These are phyloP conservation scores for Ophiothrix spiculata DNA, from an alignment of 35 echinoderm and acorn worm species.

Conservation along the genomic window DNA sequence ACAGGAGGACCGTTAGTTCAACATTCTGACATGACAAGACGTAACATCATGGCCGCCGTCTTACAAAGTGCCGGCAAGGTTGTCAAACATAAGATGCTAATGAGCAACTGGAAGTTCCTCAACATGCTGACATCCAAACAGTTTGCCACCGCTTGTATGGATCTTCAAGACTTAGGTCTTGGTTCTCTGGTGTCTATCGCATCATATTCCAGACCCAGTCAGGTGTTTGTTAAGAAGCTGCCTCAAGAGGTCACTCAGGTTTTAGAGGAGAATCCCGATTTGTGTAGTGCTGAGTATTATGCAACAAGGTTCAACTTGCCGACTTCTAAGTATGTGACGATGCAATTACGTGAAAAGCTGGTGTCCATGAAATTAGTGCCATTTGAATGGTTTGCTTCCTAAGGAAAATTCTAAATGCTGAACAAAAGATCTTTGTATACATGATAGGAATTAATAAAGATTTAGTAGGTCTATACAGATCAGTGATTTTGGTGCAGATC, in stretches of 20 bases:
- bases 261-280: neutral
- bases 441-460: too few species aligned
- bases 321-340: neutral
- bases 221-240: neutral
- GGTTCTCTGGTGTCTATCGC: neutral
- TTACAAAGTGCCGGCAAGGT: neutral
- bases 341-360: neutral
- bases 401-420: too few species aligned
- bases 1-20: neutral
- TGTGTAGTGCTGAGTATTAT: neutral
- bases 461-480: too few species aligned
- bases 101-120: neutral
- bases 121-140: neutral
- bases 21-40: neutral
- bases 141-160: neutral
- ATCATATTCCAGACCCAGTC: neutral
- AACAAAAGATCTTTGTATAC: too few species aligned
- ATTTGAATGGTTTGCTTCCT: neutral
- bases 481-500: too few species aligned
- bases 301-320: neutral
- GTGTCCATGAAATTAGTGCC: neutral
- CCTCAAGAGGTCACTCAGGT: neutral
- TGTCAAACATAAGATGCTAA: conserved; percentile 1
- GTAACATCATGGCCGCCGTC: neutral
- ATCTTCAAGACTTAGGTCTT: neutral